Percentiles rank a stretch among this genome's conserved stretches.
These are phyloP conservation scores for Lamproptera curius DNA, from an alignment of 2,888 invertebrate genomes.

Conservation along the genomic window DNA sequence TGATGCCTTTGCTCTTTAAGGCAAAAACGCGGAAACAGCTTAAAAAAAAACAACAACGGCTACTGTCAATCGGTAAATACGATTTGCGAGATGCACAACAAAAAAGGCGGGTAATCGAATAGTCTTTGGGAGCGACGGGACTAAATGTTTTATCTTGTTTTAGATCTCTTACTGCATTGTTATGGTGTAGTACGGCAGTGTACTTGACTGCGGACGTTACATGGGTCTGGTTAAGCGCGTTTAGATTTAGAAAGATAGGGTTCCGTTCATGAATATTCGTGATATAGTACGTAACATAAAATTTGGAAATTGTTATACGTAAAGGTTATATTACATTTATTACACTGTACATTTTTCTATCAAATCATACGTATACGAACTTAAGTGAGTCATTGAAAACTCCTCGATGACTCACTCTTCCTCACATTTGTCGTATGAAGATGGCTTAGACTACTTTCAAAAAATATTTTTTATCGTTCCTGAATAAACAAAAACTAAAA, in stretches of 20 bases:
- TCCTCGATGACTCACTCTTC: no score
- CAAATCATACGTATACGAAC: no score
- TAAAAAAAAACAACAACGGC: slow-evolving; percentile 1
- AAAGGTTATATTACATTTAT: no score
- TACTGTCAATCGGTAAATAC: slow-evolving; percentile 14
- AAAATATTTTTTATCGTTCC: no score
- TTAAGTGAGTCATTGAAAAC: no score
- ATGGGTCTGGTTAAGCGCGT: slow-evolving; percentile 13
- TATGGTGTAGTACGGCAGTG: slow-evolving; percentile 23
- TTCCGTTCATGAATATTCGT: no score
- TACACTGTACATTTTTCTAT: no score
- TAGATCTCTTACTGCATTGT: slow-evolving; percentile 20
- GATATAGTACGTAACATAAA: no score
- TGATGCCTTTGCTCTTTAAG: background rate
- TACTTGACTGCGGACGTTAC: slow-evolving; percentile 31
- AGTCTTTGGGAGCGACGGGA: slow-evolving; percentile 1
- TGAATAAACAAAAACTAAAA: no score
- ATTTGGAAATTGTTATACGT: no score
- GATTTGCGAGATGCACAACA: slow-evolving; percentile 13
- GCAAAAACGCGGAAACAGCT: slow-evolving; percentile 6
- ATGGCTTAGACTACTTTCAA: no score
- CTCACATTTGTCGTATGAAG: no score
- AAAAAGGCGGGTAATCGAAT: slow-evolving; percentile 2
- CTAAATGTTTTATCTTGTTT: slow-evolving; percentile 24
- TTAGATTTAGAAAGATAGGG: slow-evolving; percentile 6